Conservation (phyloP, 1,140 invertebrate genomes). For the Zaprionus taronus region DNA sequence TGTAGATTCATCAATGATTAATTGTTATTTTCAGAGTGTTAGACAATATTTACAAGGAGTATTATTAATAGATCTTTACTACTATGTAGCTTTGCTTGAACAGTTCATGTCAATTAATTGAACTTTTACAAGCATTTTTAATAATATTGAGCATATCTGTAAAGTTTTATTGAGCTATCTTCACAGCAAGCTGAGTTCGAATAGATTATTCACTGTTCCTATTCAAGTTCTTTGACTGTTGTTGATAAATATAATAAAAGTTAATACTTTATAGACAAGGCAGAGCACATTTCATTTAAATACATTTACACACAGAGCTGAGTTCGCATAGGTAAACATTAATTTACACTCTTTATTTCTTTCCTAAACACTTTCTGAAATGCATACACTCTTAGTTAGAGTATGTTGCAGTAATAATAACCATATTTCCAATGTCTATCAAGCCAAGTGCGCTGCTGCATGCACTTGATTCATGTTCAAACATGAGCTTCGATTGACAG, state of each 20-base stretch:
- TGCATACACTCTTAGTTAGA: not conserved
- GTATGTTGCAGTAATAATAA: conserved; percentile 17
- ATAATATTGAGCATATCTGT: not conserved
- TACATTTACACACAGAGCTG: not conserved
- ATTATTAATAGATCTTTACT: not conserved
- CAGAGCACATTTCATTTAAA: not conserved
- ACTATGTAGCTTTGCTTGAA: not conserved
- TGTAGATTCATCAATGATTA: not conserved
- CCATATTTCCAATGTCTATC: conserved; percentile 45
- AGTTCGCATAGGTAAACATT: conserved; percentile 3
- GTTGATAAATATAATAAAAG: not conserved
- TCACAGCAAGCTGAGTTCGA: not conserved
- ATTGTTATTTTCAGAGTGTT: not conserved
- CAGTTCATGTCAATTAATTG: not conserved
- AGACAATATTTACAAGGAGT: not conserved
- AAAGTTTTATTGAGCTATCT: not conserved
- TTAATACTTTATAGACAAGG: not conserved
- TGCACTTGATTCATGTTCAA: conserved; percentile 60
- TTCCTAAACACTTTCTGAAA: not conserved
- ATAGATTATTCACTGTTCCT: not conserved
- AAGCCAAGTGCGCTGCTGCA: conserved; percentile 57
- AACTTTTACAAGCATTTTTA: not conserved
- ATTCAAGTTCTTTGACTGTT: not conserved
- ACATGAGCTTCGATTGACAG: conserved; percentile 32
- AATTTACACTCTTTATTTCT: not conserved